Percentiles rank a stretch among this genome's conserved stretches.
Evolutionary conservation across 1,140 invertebrate species (phyloP).

Genomic region (Ctenoplectra terminalis): DNA sequence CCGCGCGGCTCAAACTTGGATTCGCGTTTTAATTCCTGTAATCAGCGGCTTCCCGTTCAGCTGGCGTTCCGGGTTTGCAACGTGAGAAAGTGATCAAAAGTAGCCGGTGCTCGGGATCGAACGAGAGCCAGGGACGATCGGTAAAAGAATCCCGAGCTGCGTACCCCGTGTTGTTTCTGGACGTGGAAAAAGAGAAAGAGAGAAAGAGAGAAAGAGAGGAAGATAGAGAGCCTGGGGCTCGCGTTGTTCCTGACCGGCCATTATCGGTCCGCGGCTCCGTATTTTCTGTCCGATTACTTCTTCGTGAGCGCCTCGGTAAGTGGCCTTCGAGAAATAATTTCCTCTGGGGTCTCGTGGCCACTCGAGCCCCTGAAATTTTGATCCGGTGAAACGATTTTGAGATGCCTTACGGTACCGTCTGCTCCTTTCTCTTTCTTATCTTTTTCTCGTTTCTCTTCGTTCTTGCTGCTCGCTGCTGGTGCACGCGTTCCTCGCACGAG

Average conservation of each 20-base stretch:
- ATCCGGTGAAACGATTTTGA: conserved; percentile 62
- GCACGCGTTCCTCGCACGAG: not conserved
- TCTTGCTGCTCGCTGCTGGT: not conserved
- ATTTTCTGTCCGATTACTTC: conserved; percentile 69
- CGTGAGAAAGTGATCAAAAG: conserved; percentile 45
- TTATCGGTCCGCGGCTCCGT: conserved; percentile 64
- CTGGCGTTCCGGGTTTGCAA: not conserved
- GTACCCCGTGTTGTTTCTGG: conserved; percentile 55
- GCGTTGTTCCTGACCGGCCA: conserved; percentile 55
- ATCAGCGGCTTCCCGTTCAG: not conserved
- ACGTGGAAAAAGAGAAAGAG: not conserved
- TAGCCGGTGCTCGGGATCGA: conserved; percentile 25
- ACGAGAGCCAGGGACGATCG: conserved; percentile 34
- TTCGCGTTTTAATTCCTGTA: conserved; percentile 34
- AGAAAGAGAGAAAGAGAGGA: not conserved
- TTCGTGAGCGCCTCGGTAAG: conserved; percentile 67
- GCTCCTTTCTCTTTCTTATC: not conserved
- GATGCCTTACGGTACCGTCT: conserved; percentile 54
- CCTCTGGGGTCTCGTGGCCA: conserved; percentile 43
- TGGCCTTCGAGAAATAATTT: conserved; percentile 68
- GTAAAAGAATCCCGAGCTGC: conserved; percentile 42
- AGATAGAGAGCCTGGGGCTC: conserved; percentile 37
- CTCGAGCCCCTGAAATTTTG: conserved; percentile 61
- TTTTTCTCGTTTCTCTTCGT: not conserved
- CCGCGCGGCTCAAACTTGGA: not conserved